Evolutionary conservation across 2,888 invertebrate species (phyloP), one percentile per base, ranked within the genome.

Genomic region (Hirtodrosophila histrioides): DNA sequence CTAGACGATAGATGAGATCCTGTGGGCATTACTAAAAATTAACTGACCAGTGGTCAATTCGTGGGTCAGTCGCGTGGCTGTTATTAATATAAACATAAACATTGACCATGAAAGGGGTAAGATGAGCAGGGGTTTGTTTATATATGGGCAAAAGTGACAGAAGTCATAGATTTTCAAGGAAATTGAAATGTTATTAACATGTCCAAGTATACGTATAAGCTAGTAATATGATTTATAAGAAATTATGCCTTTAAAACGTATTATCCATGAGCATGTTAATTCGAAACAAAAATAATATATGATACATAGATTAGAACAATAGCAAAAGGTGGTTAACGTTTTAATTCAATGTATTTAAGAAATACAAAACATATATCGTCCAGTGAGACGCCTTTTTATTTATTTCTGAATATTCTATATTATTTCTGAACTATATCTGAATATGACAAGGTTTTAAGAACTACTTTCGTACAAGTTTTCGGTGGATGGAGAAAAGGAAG

Each of bases 41-140:
- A 72, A 56, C 61, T 86, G 86, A 78, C 78, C 86, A 85, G 44
- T 70, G 88, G 88, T 85, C 83, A 86, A 71, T 58, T 56, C 70
- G 69, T 71, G 55, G 78, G 75, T 74, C 83, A 78, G 85, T 69
- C 86, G 78, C 86, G 86, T 83, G 86, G 40, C 86, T 37, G 63
- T 67, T 84, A 84, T 86, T 88, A 88, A 87, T 86, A 66, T 69
- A 66, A 77, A 82, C 64, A 75, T 58, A 82, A 87, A 85, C 78
- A 87, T 82, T 85, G 75, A 69, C 66, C 84, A 60, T 37, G 29
- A 31, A 65, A 63, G 63, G 86, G 70, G 67, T 44, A 50, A 45
- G 27, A 36, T 7, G 29, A 4, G 29, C 45, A 65, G 33, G 77
- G 67, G 58, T 68, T 60, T 75, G 37, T 53, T 66, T 24, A 54